Evolutionary conservation across 2,113 vertebrate species (phyloP).

Genomic region (Aptenodytes forsteri): DNA sequence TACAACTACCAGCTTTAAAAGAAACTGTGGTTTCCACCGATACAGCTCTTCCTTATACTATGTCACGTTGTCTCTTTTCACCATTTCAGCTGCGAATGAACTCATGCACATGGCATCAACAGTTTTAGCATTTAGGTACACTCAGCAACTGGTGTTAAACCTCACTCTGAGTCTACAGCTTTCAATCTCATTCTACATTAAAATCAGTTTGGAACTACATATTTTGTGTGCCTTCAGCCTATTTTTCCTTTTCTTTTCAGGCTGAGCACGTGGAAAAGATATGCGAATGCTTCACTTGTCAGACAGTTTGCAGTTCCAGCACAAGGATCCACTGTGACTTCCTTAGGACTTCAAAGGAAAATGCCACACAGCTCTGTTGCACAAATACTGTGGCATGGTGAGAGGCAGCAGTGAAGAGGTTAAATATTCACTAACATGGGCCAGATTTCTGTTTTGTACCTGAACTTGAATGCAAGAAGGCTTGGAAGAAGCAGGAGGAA

Average conservation of each 20-base stretch:
- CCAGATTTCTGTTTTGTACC: neutral
- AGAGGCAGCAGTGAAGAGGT: neutral
- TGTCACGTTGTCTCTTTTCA: neutral
- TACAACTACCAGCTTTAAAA: neutral
- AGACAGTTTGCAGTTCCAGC: neutral
- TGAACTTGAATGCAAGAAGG: neutral
- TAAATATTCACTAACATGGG: neutral
- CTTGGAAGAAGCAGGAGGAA: neutral
- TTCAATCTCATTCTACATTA: neutral
- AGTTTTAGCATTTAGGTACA: neutral
- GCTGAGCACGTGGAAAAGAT: neutral
- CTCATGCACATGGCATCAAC: neutral
- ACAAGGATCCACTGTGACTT: neutral
- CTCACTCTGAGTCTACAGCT: neutral
- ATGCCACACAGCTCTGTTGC: neutral
- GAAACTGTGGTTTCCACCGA: neutral
- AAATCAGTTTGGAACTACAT: neutral
- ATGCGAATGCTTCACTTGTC: neutral
- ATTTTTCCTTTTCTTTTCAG: neutral
- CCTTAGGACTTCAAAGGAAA: slow-evolving; percentile 21
- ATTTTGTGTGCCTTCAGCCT: neutral
- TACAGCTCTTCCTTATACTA: neutral
- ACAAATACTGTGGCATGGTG: neutral
- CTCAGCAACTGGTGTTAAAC: neutral
- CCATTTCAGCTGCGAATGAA: neutral